Evolutionary conservation across 2,113 vertebrate species (phyloP), one percentile per base, ranked within the genome.

Genomic region (Callopanchax toddi): DNA sequence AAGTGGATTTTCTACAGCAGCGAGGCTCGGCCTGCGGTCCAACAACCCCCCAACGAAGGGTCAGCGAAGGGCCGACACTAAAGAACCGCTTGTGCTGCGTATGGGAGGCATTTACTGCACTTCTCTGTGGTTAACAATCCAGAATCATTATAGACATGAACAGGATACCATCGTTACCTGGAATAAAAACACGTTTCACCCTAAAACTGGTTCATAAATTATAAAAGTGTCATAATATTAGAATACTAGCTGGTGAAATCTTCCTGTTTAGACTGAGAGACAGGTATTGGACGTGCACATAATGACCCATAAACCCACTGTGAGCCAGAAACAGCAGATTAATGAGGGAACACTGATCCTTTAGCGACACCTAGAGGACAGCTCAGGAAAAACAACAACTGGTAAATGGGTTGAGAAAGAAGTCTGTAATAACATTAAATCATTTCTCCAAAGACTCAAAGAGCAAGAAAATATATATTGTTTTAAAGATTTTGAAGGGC

Each of bases 1-100:
- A 78, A 78, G 76, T 82, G 79, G 79, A 88, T 88, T 84, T 76
- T 81, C 73, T 73, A 64, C 25, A 20, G 57, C 75, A 51, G 61
- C 21, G 66, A 67, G 36, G 65, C 66, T 73, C 25, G 46, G 60
- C 61, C 32, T 66, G 68, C 34, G 67, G 57, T n/a, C 67, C 58
- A 26, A 7, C 34, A 59, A 55, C 80, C 73, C 78, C 72, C 78
- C 70, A 60, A 36, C 70, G 12, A 18, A 61, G 55, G 73, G 81
- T 84, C 76, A 71, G 6, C 0, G 21, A 34, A 6, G 65, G 78
- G 78, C 42, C 37, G 70, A 39, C 56, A 65, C 21, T 36, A 22
- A 32, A 23, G 10, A n/a, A 42, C 11, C 13, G 18, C n/a, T 34
- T 54, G 45, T 45, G 36, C 21, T 22, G 23, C 40, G 3, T 32